Evolutionary conservation across 2,113 vertebrate species (phyloP).

Genomic region (Hoplias malabaricus): DNA sequence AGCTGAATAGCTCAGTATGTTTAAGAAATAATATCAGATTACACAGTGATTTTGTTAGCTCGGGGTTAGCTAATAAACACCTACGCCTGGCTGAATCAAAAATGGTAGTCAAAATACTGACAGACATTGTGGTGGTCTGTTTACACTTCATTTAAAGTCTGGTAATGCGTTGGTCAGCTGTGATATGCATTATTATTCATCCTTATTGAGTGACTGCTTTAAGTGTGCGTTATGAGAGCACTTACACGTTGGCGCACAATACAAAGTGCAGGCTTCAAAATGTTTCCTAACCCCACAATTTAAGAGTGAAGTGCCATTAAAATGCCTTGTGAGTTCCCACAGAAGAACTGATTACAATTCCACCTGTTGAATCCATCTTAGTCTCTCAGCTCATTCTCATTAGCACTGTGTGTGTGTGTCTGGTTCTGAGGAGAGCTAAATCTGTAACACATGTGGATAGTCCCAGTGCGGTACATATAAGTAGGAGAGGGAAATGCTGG

Average conservation of each 20-base stretch:
- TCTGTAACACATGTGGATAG: conserved; percentile 54
- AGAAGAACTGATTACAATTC: conserved; percentile 28
- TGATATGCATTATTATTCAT: not conserved
- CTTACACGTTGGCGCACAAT: not conserved
- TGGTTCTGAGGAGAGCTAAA: conserved; percentile 58
- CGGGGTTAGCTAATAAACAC: no score
- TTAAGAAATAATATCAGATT: not conserved
- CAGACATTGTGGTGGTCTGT: not conserved
- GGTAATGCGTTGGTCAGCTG: not conserved
- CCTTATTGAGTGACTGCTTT: not conserved
- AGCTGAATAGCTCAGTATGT: no score
- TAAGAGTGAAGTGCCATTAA: conserved; percentile 31
- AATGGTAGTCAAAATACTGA: not conserved
- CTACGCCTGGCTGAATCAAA: no score
- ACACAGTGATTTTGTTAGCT: no score
- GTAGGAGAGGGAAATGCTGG: conserved; percentile 66
- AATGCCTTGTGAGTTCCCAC: conserved; percentile 16
- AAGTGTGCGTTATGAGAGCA: not conserved
- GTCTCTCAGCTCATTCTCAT: conserved; percentile 37
- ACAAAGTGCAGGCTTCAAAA: not conserved
- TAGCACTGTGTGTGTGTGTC: conserved; percentile 30
- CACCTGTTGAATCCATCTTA: conserved; percentile 39
- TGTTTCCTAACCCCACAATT: conserved; percentile 2
- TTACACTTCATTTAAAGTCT: not conserved
- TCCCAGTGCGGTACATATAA: conserved; percentile 59